phyloP scores from a whole-genome alignment of 2,113 vertebrate genomes.

The Solea senegalensis region DNA sequence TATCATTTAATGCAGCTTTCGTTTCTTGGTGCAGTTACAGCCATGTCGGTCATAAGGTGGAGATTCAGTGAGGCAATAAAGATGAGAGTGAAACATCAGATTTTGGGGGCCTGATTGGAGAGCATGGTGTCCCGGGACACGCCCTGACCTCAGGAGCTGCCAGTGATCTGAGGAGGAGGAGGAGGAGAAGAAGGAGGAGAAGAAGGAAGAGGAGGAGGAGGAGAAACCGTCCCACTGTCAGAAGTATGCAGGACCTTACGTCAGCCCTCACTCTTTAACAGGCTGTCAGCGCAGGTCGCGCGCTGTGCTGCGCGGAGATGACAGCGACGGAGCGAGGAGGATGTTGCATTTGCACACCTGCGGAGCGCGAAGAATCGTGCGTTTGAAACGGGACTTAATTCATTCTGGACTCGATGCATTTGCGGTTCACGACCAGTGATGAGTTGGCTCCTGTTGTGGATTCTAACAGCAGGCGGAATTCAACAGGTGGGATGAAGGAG shows the following conservation, averaged over 20 bases:
- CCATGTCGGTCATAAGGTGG: background rate
- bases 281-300: constrained; percentile 57
- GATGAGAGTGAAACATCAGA: constrained; percentile 6
- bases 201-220: constrained; percentile 25
- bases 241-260: constrained; percentile 85
- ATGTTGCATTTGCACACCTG: constrained; percentile 44
- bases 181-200: no score
- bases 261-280: constrained; percentile 85
- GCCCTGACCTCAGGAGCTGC: constrained; percentile 48
- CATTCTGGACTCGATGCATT: constrained; percentile 86
- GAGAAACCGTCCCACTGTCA: constrained; percentile 25
- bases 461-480: constrained; percentile 86
- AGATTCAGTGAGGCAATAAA: background rate
- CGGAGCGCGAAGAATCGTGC: constrained; percentile 57
- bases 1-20: background rate
- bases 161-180: constrained; percentile 35
- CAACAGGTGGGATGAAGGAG: constrained; percentile 86
- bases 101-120: background rate
- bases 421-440: constrained; percentile 88
- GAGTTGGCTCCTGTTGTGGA: constrained; percentile 93
- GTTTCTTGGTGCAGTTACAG: background rate
- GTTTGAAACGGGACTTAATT: constrained; percentile 60
- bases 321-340: constrained; percentile 45
- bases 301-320: constrained; percentile 36
- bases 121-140: constrained; percentile 41